Conservation (phyloP, 1,140 invertebrate species). For the Oryctes rhinoceros region DNA sequence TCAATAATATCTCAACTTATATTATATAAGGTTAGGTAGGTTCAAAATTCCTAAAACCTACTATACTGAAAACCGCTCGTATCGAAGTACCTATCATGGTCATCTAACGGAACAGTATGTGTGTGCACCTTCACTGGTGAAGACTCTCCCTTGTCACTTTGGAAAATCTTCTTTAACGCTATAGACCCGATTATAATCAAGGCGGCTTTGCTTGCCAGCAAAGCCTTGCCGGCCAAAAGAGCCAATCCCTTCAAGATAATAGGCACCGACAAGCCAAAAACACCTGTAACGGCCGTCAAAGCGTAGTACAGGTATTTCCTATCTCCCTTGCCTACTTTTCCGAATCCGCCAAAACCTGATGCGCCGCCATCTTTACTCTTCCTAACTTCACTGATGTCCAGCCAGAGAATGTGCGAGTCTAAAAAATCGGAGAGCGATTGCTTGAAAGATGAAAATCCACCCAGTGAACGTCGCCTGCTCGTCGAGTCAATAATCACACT, state of each 20-base stretch:
- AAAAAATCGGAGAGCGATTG: constrained; percentile 52
- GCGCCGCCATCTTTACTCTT: constrained; percentile 36
- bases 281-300: constrained; percentile 65
- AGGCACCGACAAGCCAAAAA: constrained; percentile 69
- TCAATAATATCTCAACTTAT: too few species aligned
- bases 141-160: constrained; percentile 64
- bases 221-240: constrained; percentile 72
- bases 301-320: constrained; percentile 56
- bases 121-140: constrained; percentile 73
- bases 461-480: constrained; percentile 7
- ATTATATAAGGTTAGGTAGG: too few species aligned
- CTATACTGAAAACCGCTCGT: constrained; percentile 15
- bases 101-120: constrained; percentile 52
- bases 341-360: constrained; percentile 41
- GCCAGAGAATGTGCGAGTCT: constrained; percentile 52
- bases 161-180: constrained; percentile 74
- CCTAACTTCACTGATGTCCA: constrained; percentile 50
- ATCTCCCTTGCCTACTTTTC: constrained; percentile 52
- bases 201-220: constrained; percentile 74
- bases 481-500: constrained; percentile 40
- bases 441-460: constrained; percentile 48
- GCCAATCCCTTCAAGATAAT: constrained; percentile 69
- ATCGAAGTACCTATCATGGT: constrained; percentile 46
- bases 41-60: neutral
- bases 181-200: constrained; percentile 74